phyloP scores from a whole-genome alignment of 2,888 invertebrate species.

The Magallana nippona region DNA sequence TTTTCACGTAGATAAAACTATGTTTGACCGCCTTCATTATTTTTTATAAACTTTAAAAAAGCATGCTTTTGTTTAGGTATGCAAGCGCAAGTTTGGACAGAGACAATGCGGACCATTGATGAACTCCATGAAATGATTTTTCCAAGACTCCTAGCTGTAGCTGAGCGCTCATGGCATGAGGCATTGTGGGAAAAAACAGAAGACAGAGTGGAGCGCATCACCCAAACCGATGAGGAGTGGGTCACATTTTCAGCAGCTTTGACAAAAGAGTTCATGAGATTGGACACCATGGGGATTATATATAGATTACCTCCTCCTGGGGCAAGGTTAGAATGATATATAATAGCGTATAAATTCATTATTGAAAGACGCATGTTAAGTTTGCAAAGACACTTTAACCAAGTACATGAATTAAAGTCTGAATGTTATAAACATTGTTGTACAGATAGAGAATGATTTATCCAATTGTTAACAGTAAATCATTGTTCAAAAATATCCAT shows the following conservation, averaged over 20 bases:
- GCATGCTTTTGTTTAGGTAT: slow-evolving; percentile 63
- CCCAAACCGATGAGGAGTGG: slow-evolving; percentile 60
- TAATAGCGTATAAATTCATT: not conserved
- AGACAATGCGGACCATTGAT: slow-evolving; percentile 60
- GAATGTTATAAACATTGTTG: no score
- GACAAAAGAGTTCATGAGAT: slow-evolving; percentile 64
- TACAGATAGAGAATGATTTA: no score
- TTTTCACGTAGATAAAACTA: no score
- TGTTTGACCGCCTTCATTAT: no score
- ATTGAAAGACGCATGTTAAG: not conserved
- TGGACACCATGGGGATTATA: slow-evolving; percentile 61
- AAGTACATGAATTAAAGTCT: no score
- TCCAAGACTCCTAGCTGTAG: slow-evolving; percentile 71
- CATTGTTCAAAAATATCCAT: no score
- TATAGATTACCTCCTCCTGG: slow-evolving; percentile 72
- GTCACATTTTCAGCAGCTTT: slow-evolving; percentile 66
- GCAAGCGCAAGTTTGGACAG: slow-evolving; percentile 73
- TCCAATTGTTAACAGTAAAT: no score
- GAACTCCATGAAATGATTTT: slow-evolving; percentile 63
- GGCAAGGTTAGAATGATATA: slow-evolving; percentile 53
- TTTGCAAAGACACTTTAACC: no score
- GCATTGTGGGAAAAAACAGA: slow-evolving; percentile 70
- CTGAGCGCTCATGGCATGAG: slow-evolving; percentile 76
- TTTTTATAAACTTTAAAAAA: no score
- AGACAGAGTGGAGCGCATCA: slow-evolving; percentile 48